These are phyloP conservation scores for Lasius fuliginosus DNA, from an alignment of 2,888 invertebrate species.

Conservation along the genomic window DNA sequence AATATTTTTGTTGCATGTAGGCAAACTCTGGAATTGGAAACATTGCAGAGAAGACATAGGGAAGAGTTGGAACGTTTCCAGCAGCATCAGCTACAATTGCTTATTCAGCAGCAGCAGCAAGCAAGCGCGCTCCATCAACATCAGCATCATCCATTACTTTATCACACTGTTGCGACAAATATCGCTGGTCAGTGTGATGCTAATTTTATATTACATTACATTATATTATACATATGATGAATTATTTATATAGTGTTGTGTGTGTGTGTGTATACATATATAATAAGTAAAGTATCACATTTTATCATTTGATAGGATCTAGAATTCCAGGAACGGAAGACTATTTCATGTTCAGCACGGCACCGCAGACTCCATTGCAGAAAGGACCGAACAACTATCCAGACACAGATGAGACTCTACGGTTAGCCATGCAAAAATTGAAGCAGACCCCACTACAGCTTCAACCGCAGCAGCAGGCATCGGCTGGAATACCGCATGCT, in stretches of 20 bases:
- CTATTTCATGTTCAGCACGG: constrained; percentile 84
- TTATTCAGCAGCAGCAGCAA: constrained; percentile 85
- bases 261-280: constrained; percentile 1
- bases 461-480: constrained; percentile 76
- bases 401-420: constrained; percentile 84
- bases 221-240: background rate
- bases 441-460: constrained; percentile 79
- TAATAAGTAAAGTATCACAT: constrained; percentile 24
- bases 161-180: constrained; percentile 82
- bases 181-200: constrained; percentile 78
- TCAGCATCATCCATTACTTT: constrained; percentile 84
- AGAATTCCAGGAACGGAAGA: constrained; percentile 83
- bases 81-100: constrained; percentile 83
- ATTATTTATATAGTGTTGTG: background rate
- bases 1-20: constrained; percentile 67
- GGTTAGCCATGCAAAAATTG: constrained; percentile 84
- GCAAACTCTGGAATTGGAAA: constrained; percentile 87
- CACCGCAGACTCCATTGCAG: constrained; percentile 83
- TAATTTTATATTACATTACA: background rate
- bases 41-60: constrained; percentile 85
- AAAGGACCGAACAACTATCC: constrained; percentile 82
- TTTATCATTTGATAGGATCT: constrained; percentile 74
- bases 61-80: constrained; percentile 85
- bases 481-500: constrained; percentile 82
- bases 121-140: constrained; percentile 84